phyloP scores from a whole-genome alignment of 1,140 invertebrate genomes.

The Gyrodactylus salaris region DNA sequence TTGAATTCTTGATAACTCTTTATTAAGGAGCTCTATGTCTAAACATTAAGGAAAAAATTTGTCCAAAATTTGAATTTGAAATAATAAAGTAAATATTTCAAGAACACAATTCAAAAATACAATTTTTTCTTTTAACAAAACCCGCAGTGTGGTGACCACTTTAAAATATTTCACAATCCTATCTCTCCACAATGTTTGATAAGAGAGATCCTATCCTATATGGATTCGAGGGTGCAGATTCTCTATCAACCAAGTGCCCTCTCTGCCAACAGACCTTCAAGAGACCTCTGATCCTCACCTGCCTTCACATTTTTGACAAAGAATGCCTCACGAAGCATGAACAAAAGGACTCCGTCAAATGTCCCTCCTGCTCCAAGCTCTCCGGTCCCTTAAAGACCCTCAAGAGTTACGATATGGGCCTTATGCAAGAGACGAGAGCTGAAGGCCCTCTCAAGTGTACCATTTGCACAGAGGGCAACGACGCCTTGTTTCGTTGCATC shows the following conservation, averaged over 20 bases:
- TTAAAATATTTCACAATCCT: neutral
- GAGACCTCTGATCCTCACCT: neutral
- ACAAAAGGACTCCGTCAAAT: neutral
- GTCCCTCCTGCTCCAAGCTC: neutral
- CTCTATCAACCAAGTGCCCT: neutral
- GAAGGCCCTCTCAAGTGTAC: neutral
- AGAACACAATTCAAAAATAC: too few relatives aligned
- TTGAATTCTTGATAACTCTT: too few relatives aligned
- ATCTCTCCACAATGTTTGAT: neutral
- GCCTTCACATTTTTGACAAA: slow-evolving; percentile 2
- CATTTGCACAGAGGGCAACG: slow-evolving; percentile 1
- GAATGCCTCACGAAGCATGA: neutral
- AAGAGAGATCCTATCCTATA: neutral
- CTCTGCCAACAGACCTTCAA: neutral
- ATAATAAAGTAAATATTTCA: too few relatives aligned
- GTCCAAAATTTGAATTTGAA: too few relatives aligned
- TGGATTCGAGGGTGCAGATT: neutral
- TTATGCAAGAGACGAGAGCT: neutral
- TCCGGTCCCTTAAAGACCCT: neutral
- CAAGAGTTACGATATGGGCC: neutral
- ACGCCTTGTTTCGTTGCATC: neutral
- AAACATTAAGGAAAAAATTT: too few relatives aligned
- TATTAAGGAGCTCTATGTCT: too few relatives aligned
- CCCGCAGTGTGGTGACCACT: neutral
- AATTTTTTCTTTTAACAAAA: too few relatives aligned